Conservation (phyloP, 2,113 vertebrate genomes). For the Morone chrysops region DNA sequence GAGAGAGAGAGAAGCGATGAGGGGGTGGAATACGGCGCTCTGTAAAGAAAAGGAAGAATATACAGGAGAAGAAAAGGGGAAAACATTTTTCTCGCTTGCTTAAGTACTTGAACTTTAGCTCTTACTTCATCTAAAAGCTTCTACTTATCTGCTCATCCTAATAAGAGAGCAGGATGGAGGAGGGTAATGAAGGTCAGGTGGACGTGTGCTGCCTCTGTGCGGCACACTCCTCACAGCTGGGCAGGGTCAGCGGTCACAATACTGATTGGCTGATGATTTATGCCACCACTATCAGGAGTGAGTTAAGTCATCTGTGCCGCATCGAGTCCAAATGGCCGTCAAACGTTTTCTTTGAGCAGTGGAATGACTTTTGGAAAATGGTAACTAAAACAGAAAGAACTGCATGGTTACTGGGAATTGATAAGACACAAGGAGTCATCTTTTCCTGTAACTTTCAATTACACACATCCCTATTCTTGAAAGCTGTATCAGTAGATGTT, state of each 20-base stretch:
- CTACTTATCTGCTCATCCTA: conserved; percentile 47
- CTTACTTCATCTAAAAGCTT: conserved; percentile 49
- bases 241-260: conserved; percentile 56
- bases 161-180: conserved; percentile 32
- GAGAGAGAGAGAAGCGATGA: conserved; percentile 12
- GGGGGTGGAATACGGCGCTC: conserved; percentile 3
- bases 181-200: conserved; percentile 34
- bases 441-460: not conserved
- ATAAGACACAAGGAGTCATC: conserved; percentile 13
- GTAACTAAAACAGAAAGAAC: conserved; percentile 14
- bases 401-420: conserved; percentile 6
- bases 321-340: conserved; percentile 47
- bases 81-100: conserved; percentile 52
- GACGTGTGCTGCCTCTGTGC: conserved; percentile 44
- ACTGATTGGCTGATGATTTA: conserved; percentile 62
- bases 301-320: conserved; percentile 68
- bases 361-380: conserved; percentile 41
- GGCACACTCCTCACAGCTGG: conserved; percentile 74
- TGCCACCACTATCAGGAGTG: conserved; percentile 51
- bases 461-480: not conserved
- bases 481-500: not conserved
- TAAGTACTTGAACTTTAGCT: conserved; percentile 59
- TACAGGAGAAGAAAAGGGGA: conserved; percentile 16
- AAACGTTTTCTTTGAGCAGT: conserved; percentile 43
- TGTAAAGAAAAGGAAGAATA: not conserved